Percentiles rank a stretch among this genome's conserved stretches.
These are phyloP conservation scores for Epizoanthus ramosus DNA, from an alignment of 92 coral and sea anemone species.

Conservation along the genomic window DNA sequence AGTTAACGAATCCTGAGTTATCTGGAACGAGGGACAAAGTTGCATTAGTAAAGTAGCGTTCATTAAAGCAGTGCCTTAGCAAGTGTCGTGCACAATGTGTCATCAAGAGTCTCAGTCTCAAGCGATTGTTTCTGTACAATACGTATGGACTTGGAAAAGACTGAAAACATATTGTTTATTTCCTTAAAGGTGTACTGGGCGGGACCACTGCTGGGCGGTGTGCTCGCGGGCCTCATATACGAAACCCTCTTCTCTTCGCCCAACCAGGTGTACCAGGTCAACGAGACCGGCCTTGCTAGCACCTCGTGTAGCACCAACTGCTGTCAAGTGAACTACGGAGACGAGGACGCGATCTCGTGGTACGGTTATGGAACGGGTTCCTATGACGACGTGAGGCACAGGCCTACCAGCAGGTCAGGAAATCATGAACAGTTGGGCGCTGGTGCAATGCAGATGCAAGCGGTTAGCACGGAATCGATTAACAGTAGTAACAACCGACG, in stretches of 20 bases:
- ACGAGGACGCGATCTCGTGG: conserved; percentile 44
- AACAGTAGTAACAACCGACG: not conserved
- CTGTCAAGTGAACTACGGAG: conserved; percentile 44
- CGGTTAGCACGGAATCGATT: conserved; percentile 22
- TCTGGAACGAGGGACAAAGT: too few relatives aligned
- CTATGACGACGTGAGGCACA: conserved; percentile 25
- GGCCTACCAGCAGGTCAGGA: conserved; percentile 4
- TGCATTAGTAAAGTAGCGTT: too few relatives aligned
- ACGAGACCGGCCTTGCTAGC: not conserved
- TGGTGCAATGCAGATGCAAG: conserved; percentile 35
- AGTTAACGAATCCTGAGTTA: too few relatives aligned
- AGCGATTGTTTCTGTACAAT: too few relatives aligned
- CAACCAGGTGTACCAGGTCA: conserved; percentile 5
- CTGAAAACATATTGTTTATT: not conserved
- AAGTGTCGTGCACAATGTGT: too few relatives aligned
- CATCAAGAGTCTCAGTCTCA: too few relatives aligned
- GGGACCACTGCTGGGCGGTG: conserved; percentile 43
- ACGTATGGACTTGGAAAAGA: too few relatives aligned
- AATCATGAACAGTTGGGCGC: not conserved
- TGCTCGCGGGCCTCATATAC: conserved; percentile 38
- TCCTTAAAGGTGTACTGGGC: conserved; percentile 35
- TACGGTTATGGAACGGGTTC: conserved; percentile 36
- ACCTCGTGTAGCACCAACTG: conserved; percentile 21
- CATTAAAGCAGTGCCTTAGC: too few relatives aligned
- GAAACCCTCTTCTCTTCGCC: conserved; percentile 25